Percentiles rank a stretch among this genome's conserved stretches.
Evolutionary conservation across 2,888 invertebrate species (phyloP).

Genomic region (Anoncus sp.): DNA sequence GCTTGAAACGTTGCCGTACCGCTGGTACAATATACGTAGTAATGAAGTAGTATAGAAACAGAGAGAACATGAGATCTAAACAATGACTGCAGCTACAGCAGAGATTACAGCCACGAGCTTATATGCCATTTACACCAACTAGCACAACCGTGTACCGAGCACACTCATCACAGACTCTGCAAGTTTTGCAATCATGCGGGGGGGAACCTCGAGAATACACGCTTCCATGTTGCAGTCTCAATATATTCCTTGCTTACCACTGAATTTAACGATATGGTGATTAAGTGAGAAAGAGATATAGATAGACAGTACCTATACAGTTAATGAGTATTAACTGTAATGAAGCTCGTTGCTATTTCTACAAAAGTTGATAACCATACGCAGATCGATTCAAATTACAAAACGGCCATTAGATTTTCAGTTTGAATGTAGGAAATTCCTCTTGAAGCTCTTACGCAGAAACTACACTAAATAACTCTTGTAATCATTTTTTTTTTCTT

Average conservation of each 20-base stretch:
- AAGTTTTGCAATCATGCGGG: slow-evolving; percentile 30
- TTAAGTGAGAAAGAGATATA: not conserved
- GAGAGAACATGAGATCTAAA: slow-evolving; percentile 8
- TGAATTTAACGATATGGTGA: slow-evolving; percentile 29
- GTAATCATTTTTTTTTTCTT: no score
- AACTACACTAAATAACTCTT: no score
- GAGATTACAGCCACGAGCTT: slow-evolving; percentile 18
- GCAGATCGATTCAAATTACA: no score
- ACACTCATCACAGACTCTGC: not conserved
- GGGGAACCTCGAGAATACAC: slow-evolving; percentile 20
- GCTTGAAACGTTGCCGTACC: slow-evolving; percentile 43
- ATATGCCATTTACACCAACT: slow-evolving; percentile 31
- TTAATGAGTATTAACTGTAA: no score
- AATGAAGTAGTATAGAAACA: slow-evolving; percentile 37
- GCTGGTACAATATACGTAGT: slow-evolving; percentile 21
- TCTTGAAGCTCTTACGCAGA: no score
- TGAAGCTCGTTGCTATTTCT: no score
- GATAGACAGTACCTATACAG: not conserved
- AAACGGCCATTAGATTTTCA: no score
- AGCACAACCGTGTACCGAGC: slow-evolving; percentile 1
- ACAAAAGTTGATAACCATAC: no score
- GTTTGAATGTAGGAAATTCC: no score
- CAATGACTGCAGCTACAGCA: slow-evolving; percentile 8
- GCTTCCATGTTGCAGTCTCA: slow-evolving; percentile 1
- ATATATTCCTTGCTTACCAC: slow-evolving; percentile 3